phyloP scores from a whole-genome alignment of 2,113 vertebrate species.

The Solenodon paradoxus region DNA sequence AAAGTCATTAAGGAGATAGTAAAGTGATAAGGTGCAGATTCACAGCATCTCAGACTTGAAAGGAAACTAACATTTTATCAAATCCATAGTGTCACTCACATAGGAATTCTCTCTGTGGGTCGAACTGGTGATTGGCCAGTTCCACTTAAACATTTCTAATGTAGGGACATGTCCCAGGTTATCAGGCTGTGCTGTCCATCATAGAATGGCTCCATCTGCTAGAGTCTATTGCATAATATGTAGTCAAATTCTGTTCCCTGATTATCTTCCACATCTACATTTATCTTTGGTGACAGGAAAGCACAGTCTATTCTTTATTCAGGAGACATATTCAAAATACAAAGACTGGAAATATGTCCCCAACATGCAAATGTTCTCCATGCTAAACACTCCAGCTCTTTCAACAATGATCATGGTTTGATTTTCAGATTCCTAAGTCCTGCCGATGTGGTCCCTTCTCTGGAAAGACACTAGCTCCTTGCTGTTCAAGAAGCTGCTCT shows the following conservation, averaged over 20 bases:
- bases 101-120: not conserved
- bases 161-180: not conserved
- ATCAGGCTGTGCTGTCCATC: not conserved
- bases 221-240: not conserved
- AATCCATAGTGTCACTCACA: not conserved
- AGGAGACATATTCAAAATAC: not conserved
- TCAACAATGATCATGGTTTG: not conserved
- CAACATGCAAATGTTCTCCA: not conserved
- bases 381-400: not conserved
- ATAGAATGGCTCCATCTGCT: not conserved
- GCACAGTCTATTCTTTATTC: not conserved
- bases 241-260: not conserved
- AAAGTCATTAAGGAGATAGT: not conserved
- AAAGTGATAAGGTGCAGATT: not conserved
- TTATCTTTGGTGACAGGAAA: constrained; percentile 40
- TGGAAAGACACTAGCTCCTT: not conserved
- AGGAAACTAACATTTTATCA: not conserved
- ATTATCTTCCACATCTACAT: not conserved
- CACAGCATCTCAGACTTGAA: not conserved
- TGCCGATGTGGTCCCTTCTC: not conserved
- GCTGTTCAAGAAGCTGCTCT: not conserved
- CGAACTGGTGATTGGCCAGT: not conserved
- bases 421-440: not conserved
- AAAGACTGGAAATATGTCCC: not conserved
- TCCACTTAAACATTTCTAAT: not conserved